Evolutionary conservation across 2,888 invertebrate genomes (phyloP).

Genomic region (Chromoteleia sp.): DNA sequence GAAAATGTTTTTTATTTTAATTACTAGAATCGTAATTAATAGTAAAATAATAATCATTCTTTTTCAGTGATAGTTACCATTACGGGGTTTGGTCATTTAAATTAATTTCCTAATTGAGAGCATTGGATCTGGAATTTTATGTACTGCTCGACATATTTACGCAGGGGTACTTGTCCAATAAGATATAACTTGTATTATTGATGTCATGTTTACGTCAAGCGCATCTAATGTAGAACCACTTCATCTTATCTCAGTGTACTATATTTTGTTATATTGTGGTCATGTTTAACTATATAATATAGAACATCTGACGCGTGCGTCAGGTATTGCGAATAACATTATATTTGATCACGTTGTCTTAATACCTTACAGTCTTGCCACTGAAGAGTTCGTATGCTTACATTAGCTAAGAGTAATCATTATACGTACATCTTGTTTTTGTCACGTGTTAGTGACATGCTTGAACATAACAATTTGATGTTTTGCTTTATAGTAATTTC

Average conservation of each 20-base stretch:
- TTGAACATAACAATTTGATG: background rate
- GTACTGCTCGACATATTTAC: background rate
- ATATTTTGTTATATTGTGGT: conserved; percentile 43
- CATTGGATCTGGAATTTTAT: background rate
- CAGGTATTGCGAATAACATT: conserved; percentile 11
- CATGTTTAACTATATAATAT: conserved; percentile 28
- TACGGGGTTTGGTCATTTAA: background rate
- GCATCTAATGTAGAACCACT: conserved; percentile 22
- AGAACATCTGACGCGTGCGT: conserved; percentile 11
- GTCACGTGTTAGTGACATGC: background rate
- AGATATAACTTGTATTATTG: conserved; percentile 28
- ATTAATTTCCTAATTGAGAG: background rate
- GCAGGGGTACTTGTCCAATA: conserved; percentile 20
- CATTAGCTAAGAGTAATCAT: background rate
- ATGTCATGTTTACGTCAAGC: conserved; percentile 40
- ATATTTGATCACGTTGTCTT: conserved; percentile 33
- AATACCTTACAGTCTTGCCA: conserved; percentile 6
- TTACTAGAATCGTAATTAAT: no score
- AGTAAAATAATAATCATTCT: no score
- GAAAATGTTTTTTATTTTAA: no score
- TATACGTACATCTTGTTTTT: background rate
- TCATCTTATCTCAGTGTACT: conserved; percentile 29
- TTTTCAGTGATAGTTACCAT: no score
- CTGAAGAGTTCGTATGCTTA: conserved; percentile 7
- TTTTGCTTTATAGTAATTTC: background rate